Percentiles rank a stretch among this genome's conserved stretches.
Evolutionary conservation across 2,113 vertebrate species (phyloP).

Genomic region (Oplegnathus fasciatus): DNA sequence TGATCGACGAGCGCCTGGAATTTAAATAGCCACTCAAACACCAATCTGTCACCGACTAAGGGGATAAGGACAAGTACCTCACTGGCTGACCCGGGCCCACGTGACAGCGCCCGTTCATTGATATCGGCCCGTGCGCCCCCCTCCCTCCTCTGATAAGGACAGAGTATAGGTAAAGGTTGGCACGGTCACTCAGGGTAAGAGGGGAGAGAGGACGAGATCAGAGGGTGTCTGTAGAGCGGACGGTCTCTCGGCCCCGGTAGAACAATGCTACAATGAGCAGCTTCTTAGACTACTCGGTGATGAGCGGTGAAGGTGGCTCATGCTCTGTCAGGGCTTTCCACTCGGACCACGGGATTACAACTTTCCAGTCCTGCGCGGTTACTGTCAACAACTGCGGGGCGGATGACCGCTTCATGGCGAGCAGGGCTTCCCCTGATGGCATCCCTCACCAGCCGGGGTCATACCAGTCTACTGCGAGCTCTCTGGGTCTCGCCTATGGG

Average conservation of each 20-base stretch:
- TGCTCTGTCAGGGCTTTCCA: conserved; percentile 91
- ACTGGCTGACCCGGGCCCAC: conserved; percentile 91
- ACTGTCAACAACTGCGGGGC: conserved; percentile 90
- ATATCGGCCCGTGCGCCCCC: conserved; percentile 88
- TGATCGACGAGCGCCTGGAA: conserved; percentile 91
- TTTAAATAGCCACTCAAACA: conserved; percentile 95
- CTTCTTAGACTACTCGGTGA: conserved; percentile 95
- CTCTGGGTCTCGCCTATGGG: conserved; percentile 90
- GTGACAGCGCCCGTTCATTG: conserved; percentile 91
- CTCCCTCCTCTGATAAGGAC: conserved; percentile 77
- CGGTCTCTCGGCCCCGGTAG: conserved; percentile 86
- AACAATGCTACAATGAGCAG: conserved; percentile 95
- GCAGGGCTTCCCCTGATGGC: conserved; percentile 90
- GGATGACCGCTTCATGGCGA: conserved; percentile 92
- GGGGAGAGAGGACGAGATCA: conserved; percentile 74
- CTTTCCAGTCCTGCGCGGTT: conserved; percentile 95
- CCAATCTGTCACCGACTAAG: conserved; percentile 90
- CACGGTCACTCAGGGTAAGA: conserved; percentile 89
- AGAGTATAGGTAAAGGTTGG: conserved; percentile 94
- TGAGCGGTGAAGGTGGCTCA: conserved; percentile 90
- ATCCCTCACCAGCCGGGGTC: conserved; percentile 88
- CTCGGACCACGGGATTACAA: conserved; percentile 96
- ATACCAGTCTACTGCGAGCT: conserved; percentile 88
- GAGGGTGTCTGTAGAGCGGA: conserved; percentile 83
- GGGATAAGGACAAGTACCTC: conserved; percentile 89